Base-by-base conservation (phyloP, 1,140 invertebrate genomes). In the Rhynchophorus ferrugineus region DNA sequence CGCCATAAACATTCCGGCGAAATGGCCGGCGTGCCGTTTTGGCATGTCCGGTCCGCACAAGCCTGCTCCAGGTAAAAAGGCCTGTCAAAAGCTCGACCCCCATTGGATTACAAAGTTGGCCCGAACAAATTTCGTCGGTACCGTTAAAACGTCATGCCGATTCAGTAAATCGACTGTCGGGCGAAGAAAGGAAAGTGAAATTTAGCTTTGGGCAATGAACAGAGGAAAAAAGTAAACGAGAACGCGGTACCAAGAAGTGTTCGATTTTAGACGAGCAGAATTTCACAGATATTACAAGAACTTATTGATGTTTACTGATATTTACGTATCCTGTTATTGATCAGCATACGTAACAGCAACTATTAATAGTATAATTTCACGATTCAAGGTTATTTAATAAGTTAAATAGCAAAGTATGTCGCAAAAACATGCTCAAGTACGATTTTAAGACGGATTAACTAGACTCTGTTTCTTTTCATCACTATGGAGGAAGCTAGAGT, bases 161-260 rank as follows among this genome's bases (percentile, higher is more conserved):
- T 20, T 6, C 47, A 16, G 22, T 49, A 38, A 49, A 49, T 22
- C 37, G 35, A 49, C 35, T 18, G 19, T 22, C 11, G 14, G 47
- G n/a, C 37, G 47, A 38, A 49, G 47, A 49, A 49, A 49, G 47
- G 47, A 49, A 49, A 49, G 47, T 49, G 47, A 49, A 49, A 49
- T 49, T 49, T 36, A 33, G 29, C 24, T 38, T 29, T n/a, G 47
- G 37, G 41, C n/a, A n/a, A n/a, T n/a, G n/a, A n/a, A n/a, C n/a
- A 49, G 39, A 49, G 47, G 29, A 49, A 49, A 39, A 38, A 38
- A 49, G 33, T 33, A 35, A 38, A 11, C 14, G 13, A 33, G 38
- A 49, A n/a, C 22, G 22, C 18, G 37, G 37, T 18, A n/a, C n/a
- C 36, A 41, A 22, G 14, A 13, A 3, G 19, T 21, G 24, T 49